These are phyloP conservation scores for Pedionomus torquatus DNA, from an alignment of 2,113 vertebrate genomes.

Conservation along the genomic window DNA sequence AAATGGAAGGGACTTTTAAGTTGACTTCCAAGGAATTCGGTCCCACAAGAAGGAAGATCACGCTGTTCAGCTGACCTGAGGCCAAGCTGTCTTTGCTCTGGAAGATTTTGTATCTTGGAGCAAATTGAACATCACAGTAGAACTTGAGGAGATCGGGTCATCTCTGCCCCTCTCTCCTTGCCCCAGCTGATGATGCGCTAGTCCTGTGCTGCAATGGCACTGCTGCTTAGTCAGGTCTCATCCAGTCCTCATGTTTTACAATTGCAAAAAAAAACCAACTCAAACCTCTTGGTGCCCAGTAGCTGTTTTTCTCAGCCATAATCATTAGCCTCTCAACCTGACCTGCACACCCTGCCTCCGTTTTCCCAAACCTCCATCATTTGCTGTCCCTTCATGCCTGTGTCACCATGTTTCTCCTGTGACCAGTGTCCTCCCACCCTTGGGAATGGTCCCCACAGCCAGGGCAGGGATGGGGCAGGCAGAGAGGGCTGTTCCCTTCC, in stretches of 20 bases:
- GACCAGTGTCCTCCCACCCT: not conserved
- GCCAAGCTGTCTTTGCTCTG: not conserved
- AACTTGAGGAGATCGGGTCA: not conserved
- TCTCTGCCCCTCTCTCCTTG: accelerated
- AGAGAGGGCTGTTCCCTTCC: not conserved
- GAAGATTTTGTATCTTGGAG: not conserved
- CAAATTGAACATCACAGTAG: not conserved
- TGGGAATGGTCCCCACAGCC: not conserved
- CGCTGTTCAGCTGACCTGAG: not conserved
- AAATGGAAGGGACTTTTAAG: not conserved
- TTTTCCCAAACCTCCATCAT: not conserved
- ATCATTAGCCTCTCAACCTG: not conserved
- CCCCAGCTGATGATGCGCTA: not conserved
- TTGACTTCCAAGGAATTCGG: not conserved
- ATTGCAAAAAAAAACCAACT: not conserved
- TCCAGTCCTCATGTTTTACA: not conserved
- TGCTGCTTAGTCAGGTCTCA: not conserved
- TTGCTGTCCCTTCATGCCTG: not conserved
- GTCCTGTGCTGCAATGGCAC: not conserved
- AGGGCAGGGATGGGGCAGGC: not conserved
- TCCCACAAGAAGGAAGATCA: not conserved
- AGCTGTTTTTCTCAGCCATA: not conserved
- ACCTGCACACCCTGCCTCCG: not conserved
- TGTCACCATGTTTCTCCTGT: not conserved
- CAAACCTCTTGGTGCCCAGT: not conserved